Evolutionary conservation across 35 echinoderm and acorn worm species (phyloP), one percentile per base, ranked within the genome.

Genomic region (Strongylocentrotus purpuratus): DNA sequence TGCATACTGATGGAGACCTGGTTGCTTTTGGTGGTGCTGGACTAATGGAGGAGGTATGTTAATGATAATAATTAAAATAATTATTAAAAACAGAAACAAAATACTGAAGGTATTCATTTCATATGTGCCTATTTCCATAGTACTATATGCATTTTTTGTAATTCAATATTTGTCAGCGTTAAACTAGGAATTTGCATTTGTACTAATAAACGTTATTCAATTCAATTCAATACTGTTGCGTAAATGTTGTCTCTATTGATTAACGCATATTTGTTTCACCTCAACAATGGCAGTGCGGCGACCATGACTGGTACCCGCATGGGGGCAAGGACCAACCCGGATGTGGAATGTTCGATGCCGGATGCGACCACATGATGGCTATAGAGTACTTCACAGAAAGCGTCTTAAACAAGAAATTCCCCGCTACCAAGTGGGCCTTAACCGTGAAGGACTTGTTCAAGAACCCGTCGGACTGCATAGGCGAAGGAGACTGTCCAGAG

Each of bases 1-100:
- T 99, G 20, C 97, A 99, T 31, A 95, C 97, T 2, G 97, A 99
- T 86, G 96, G 94, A 3, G 96, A 99, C 20, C 4, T 28, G 20
- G 20, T 78, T 33, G 58, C 18, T 48, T 20, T 31, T 0, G 32
- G 88, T 8, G 97, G 97, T 12, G 41, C 94, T 3, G 97, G 97
- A 86, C 46, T 95, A 5, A 47, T 95, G 46, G 86, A 99, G 58
- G 87, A 94, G 55, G 97, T 99, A 94, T 28, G 28, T n/a, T 18
- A 78, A 4, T 78, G 25, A 59, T 14, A 2, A 14, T 59, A 59
- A 2, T 59, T 11, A 14, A 14, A 55, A 55, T n/a, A n/a, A n/a
- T 41, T 41, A 1, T 41, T 11, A 14, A 14, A 17, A 59, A 55
- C 14, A 55, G 6, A 0, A 11, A n/a, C n/a, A n/a, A n/a, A 11